phyloP scores from a whole-genome alignment of 2,113 vertebrate genomes.

The Myanophis thanlyinensis region DNA sequence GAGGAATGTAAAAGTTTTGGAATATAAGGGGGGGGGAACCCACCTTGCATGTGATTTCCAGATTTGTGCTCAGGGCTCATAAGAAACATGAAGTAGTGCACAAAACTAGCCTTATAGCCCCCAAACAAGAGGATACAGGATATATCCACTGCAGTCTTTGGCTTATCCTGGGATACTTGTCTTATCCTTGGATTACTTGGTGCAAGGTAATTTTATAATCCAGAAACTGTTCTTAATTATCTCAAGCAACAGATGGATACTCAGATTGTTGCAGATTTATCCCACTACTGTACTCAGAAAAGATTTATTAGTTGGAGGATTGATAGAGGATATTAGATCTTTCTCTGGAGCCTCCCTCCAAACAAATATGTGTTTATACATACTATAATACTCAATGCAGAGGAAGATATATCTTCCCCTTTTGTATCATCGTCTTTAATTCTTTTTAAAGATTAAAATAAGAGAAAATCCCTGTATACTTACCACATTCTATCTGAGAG shows the following conservation, averaged over 20 bases:
- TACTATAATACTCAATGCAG: background rate
- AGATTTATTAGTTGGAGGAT: background rate
- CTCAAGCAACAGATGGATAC: background rate
- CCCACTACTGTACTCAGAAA: background rate
- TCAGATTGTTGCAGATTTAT: background rate
- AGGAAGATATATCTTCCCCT: background rate
- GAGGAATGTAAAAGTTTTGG: background rate
- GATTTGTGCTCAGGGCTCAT: background rate
- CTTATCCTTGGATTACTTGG: background rate
- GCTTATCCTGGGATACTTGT: background rate
- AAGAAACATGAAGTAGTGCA: background rate
- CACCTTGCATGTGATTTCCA: background rate
- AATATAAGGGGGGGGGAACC: background rate
- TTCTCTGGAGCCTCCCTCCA: background rate
- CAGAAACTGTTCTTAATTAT: background rate
- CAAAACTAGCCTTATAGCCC: background rate
- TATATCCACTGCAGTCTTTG: background rate
- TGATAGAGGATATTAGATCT: background rate
- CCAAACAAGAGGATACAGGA: background rate
- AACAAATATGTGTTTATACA: background rate
- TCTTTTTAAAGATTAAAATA: background rate
- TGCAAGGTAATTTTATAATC: background rate
- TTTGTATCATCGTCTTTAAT: background rate
- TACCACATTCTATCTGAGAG: background rate
- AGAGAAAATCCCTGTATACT: background rate